These are phyloP conservation scores for Coracopsis vasa DNA, from an alignment of 2,113 vertebrate species.

Conservation along the genomic window DNA sequence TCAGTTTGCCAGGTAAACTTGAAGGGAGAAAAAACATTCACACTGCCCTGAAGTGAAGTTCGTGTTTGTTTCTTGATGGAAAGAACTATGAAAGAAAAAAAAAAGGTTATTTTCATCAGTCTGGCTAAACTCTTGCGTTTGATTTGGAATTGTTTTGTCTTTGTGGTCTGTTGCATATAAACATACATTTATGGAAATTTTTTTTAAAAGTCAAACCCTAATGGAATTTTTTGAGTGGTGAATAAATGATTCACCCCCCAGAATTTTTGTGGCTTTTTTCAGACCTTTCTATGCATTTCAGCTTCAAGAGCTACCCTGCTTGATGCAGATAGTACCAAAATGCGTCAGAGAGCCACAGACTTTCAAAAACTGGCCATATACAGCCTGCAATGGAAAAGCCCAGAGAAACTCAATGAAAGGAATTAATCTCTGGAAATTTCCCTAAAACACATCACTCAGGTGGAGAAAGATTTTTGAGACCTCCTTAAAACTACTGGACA, in stretches of 20 bases:
- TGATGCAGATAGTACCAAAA: neutral
- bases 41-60: constrained; percentile 45
- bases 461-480: neutral
- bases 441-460: neutral
- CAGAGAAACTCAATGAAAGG: neutral
- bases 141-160: constrained; percentile 35
- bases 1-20: constrained; percentile 48
- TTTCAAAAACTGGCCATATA: neutral
- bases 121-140: neutral
- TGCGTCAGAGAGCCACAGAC: neutral
- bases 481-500: neutral
- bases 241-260: constrained; percentile 17
- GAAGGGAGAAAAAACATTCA: constrained; percentile 3
- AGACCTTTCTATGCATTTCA: neutral
- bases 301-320: neutral
- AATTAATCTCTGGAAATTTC: neutral
- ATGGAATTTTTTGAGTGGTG: neutral
- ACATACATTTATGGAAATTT: constrained; percentile 1
- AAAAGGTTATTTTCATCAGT: neutral
- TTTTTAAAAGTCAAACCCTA: constrained; percentile 6
- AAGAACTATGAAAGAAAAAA: neutral
- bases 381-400: neutral
- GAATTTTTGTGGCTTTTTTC: constrained; percentile 12
- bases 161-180: constrained; percentile 15
- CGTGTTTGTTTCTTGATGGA: constrained; percentile 21